These are phyloP conservation scores for Agrotis puta DNA, from an alignment of 2,888 invertebrate genomes.

Conservation along the genomic window DNA sequence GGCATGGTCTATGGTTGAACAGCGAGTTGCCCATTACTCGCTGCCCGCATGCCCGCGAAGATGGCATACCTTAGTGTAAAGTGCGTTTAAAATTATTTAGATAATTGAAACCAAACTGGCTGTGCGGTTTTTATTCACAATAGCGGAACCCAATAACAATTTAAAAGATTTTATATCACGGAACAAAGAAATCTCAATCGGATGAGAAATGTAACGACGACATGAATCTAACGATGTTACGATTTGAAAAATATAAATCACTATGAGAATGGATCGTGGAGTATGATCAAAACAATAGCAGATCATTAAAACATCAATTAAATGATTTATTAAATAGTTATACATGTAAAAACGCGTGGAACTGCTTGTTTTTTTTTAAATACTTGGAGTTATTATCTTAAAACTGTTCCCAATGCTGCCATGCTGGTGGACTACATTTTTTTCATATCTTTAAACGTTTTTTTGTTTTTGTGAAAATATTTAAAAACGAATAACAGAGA, in stretches of 20 bases:
- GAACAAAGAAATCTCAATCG: constrained; percentile 20
- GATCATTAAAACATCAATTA: constrained; percentile 55
- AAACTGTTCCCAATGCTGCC: too few relatives aligned
- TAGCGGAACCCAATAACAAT: not conserved
- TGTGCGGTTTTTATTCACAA: not conserved
- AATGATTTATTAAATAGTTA: constrained; percentile 14
- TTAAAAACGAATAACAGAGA: too few relatives aligned
- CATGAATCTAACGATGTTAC: constrained; percentile 19
- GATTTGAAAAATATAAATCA: constrained; percentile 40
- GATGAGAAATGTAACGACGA: constrained; percentile 12
- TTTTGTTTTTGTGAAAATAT: too few relatives aligned
- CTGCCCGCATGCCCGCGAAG: too few relatives aligned
- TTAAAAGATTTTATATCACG: constrained; percentile 20
- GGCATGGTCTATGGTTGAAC: too few relatives aligned
- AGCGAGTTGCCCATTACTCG: too few relatives aligned
- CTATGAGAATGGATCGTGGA: constrained; percentile 9
- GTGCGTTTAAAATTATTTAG: not conserved
- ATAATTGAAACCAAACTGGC: not conserved
- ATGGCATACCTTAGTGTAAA: too few relatives aligned
- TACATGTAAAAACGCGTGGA: too few relatives aligned
- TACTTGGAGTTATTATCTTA: not conserved
- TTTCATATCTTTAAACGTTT: too few relatives aligned
- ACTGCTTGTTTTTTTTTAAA: not conserved
- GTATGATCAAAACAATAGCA: constrained; percentile 43
- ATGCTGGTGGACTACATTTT: too few relatives aligned